Conservation (phyloP, 2,113 vertebrate genomes). For the Eonycteris spelaea region DNA sequence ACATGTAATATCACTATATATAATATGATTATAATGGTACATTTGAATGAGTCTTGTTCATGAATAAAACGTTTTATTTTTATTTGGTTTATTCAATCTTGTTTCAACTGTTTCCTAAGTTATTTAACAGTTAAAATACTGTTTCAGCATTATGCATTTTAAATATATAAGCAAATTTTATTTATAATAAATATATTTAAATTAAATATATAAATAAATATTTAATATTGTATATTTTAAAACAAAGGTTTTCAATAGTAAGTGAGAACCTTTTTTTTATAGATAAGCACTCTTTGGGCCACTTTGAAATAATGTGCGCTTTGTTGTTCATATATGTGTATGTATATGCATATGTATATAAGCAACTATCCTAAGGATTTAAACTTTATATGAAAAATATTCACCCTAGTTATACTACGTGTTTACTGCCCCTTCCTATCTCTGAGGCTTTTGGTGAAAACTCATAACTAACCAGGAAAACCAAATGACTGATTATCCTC, state of each 20-base stretch:
- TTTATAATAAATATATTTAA: background rate
- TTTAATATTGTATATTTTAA: background rate
- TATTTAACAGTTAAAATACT: background rate
- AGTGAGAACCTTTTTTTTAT: background rate
- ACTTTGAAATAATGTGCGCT: slow-evolving; percentile 33
- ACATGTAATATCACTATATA: background rate
- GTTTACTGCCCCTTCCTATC: background rate
- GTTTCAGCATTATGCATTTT: background rate
- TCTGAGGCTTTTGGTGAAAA: background rate
- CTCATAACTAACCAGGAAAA: background rate
- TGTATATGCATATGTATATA: background rate
- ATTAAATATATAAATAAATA: background rate
- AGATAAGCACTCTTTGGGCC: background rate
- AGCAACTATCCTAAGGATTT: background rate
- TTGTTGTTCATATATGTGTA: background rate
- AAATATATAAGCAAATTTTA: background rate
- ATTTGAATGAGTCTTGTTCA: background rate
- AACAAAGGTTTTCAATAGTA: background rate
- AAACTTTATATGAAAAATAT: background rate
- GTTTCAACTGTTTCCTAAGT: background rate
- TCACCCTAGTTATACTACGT: background rate
- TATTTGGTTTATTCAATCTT: background rate
- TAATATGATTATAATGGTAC: background rate
- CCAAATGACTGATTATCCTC: background rate
- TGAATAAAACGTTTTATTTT: background rate